A percentile compares a stretch with the other conserved stretches of the same genome.
Conservation (phyloP, 2,797 vertebrate genomes). For the Malacoctenus gilli region DNA sequence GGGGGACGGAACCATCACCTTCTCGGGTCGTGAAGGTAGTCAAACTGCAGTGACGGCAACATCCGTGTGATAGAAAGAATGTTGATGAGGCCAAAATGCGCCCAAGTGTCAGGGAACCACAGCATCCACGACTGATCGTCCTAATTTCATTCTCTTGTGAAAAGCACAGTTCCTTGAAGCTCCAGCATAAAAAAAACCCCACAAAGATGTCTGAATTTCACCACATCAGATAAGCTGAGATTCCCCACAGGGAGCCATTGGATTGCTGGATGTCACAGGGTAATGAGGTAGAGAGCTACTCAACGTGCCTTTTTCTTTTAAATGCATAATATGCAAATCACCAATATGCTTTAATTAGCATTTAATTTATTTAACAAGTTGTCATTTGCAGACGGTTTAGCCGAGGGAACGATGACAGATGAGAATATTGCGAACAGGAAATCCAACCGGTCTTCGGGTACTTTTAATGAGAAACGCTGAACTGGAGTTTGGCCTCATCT, state of each 20-base stretch:
- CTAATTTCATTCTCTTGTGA: too few species aligned
- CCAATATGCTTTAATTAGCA: constrained; percentile 27
- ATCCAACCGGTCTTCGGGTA: constrained; percentile 24
- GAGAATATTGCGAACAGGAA: too few species aligned
- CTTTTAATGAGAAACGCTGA: constrained; percentile 47
- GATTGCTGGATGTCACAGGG: constrained; percentile 10
- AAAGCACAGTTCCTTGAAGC: constrained; percentile 9
- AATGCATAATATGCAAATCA: constrained; percentile 22
- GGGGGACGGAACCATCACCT: too few species aligned
- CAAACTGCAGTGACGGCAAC: too few species aligned
- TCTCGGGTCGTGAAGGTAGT: too few species aligned
- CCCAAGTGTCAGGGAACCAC: too few species aligned
- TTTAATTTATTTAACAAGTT: constrained; percentile 47
- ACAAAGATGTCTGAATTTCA: background rate
- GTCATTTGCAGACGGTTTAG: constrained; percentile 43
- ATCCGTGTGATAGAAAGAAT: too few species aligned
- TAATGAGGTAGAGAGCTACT: constrained; percentile 23
- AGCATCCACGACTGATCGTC: too few species aligned
- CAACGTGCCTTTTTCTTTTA: constrained; percentile 11
- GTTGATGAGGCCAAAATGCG: too few species aligned
- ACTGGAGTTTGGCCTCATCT: constrained; percentile 66
- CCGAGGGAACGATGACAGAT: too few species aligned
- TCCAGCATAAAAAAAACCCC: constrained; percentile 3
- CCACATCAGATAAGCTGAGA: background rate
- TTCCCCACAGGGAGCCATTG: constrained; percentile 2